These are phyloP conservation scores for Hypsibius dujardini DNA, from an alignment of 1,140 invertebrate genomes.

Conservation along the genomic window DNA sequence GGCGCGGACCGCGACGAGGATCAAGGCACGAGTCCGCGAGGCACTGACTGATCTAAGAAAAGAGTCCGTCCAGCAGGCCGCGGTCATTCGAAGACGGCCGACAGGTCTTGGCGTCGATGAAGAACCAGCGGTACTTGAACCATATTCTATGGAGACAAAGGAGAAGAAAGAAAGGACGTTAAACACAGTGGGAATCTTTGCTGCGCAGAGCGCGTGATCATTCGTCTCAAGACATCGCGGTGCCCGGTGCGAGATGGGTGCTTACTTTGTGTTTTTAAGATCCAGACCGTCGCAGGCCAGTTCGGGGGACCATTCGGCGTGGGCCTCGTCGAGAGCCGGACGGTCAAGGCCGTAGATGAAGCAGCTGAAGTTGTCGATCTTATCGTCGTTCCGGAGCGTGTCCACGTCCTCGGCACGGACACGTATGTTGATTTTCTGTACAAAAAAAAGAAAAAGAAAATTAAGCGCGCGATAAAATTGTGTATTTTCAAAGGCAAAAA, in stretches of 20 bases:
- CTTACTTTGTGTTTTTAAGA: neutral
- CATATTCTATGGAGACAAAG: slow-evolving; percentile 6
- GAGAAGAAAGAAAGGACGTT: neutral
- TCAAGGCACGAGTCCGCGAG: neutral
- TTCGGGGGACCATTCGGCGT: neutral
- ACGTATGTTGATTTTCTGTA: neutral
- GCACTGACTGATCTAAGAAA: neutral
- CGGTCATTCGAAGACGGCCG: neutral
- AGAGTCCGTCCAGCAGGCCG: neutral
- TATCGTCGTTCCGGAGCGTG: slow-evolving; percentile 4
- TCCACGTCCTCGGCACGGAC: neutral
- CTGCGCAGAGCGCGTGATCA: no score
- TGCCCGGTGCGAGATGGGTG: no score
- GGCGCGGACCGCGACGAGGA: no score
- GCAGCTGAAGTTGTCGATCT: slow-evolving; percentile 16
- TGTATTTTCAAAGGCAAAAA: neutral
- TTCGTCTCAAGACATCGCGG: no score
- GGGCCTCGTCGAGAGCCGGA: neutral
- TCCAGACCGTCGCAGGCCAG: neutral
- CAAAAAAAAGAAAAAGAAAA: neutral
- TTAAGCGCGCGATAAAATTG: slow-evolving; percentile 3
- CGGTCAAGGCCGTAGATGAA: neutral
- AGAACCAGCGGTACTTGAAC: slow-evolving; percentile 5
- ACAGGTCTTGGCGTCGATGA: slow-evolving; percentile 1
- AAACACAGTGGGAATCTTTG: no score